Conservation (phyloP, 2,888 invertebrate genomes). For the Scelioninae gen. 1 region DNA sequence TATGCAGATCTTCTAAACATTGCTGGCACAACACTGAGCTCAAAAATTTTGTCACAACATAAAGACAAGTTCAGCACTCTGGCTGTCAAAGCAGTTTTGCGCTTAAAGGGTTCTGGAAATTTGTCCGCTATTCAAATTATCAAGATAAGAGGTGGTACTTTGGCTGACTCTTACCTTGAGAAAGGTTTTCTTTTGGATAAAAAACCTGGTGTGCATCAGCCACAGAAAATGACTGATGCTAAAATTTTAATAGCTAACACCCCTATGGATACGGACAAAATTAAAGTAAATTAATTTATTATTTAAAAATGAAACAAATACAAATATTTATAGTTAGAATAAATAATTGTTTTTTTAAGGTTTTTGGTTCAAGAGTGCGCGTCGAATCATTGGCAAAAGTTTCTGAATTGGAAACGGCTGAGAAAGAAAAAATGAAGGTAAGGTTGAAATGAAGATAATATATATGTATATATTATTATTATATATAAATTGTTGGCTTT, state of each 20-base stretch:
- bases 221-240: constrained; percentile 97
- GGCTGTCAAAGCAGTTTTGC: constrained; percentile 97
- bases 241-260: constrained; percentile 99
- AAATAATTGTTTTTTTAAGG: too few relatives aligned
- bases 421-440: constrained; percentile 99
- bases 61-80: constrained; percentile 98
- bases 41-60: constrained; percentile 98
- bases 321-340: too few relatives aligned
- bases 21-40: constrained; percentile 98
- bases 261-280: constrained; percentile 99
- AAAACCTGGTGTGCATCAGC: constrained; percentile 98
- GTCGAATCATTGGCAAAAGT: constrained; percentile 97
- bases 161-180: constrained; percentile 98
- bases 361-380: constrained; percentile 97
- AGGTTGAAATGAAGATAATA: background rate
- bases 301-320: too few relatives aligned
- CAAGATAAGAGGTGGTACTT: constrained; percentile 96
- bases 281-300: constrained; percentile 87
- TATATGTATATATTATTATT: background rate
- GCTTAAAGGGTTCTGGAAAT: constrained; percentile 97
- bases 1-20: constrained; percentile 97
- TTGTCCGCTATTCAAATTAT: constrained; percentile 98
- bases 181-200: constrained; percentile 98
- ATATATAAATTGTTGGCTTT: background rate
- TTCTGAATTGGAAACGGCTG: constrained; percentile 98